Base-by-base conservation (phyloP, 2,888 invertebrate genomes). In the Thyatira batis region DNA sequence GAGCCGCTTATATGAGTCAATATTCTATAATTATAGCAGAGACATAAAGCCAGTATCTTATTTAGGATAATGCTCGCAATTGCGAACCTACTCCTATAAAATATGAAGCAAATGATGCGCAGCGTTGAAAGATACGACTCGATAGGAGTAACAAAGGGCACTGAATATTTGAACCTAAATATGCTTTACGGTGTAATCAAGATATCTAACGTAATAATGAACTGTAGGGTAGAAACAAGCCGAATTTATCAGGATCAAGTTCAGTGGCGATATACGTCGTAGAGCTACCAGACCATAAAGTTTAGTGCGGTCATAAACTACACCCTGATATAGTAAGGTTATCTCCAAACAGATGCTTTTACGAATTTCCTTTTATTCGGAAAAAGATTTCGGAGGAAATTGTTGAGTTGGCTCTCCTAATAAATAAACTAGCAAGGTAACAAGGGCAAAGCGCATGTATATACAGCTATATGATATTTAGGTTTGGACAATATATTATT, bases 241-340 rank as follows among this genome's bases (percentile, higher is more conserved):
- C 39, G 52, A 55, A 61, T 23, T 45, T 45, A 63, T 69, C 63
- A 61, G 60, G 63, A 65, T 63, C 53, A 55, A 63, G 50, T 55
- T 52, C 23, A 13, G 30, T 57, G 52, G 50, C 61, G 63, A 69
- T 69, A 65, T 43, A 51, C 30, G 44, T 45, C 20, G 52, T 53
- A 63, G 63, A 55, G 55, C 39, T 8, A 39, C 17, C 17, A 5
- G 39, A 17, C 39, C 59, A 58, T 60, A 67, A 61, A 63, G 67
- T 71, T 71, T 60, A 65, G 60, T 63, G 52, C 57, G 44, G 56
- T 61, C 65, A 59, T 64, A 71, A 63, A 68, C 63, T 63, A 46
- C 63, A 63, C 68, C 62, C 61, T 69, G 71, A 73, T 71, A 72
- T 69, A 64, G 66, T 57, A 50, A 71, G 73, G 71, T 73, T 73